Conservation (phyloP, 2,888 invertebrate genomes). For the Pseudanteris insignis region DNA sequence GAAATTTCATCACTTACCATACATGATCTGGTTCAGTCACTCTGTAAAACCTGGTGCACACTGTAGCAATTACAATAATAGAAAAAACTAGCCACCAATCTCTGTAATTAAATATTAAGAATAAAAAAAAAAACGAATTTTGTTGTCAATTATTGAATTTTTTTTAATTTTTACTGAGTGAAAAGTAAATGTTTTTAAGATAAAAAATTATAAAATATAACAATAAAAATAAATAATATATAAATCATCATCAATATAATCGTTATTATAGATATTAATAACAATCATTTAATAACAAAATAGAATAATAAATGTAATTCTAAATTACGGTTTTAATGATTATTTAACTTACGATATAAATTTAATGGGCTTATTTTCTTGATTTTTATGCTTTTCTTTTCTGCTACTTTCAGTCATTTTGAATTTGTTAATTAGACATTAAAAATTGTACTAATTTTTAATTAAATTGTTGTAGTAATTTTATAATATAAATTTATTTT, state of each 20-base stretch:
- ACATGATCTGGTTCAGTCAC: conserved; percentile 93
- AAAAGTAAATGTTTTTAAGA: background rate
- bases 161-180: background rate
- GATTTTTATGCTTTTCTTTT: conserved; percentile 6
- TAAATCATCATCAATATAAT: no score
- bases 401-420: conserved; percentile 6
- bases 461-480: no score
- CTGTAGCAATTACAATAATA: conserved; percentile 73
- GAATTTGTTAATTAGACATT: background rate
- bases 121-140: background rate
- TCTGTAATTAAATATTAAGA: conserved; percentile 49
- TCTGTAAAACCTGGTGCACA: conserved; percentile 85
- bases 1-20: conserved; percentile 73
- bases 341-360: conserved; percentile 9
- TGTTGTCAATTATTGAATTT: background rate
- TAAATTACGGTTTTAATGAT: no score
- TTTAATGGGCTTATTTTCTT: background rate
- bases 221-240: no score
- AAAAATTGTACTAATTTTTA: no score
- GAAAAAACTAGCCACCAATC: conserved; percentile 77
- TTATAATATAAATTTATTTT: no score
- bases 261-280: no score
- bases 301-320: no score
- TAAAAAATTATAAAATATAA: no score
- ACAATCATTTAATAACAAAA: no score